Evolutionary conservation across 1,140 invertebrate species (phyloP).

Genomic region (Trichonephila clavata): DNA sequence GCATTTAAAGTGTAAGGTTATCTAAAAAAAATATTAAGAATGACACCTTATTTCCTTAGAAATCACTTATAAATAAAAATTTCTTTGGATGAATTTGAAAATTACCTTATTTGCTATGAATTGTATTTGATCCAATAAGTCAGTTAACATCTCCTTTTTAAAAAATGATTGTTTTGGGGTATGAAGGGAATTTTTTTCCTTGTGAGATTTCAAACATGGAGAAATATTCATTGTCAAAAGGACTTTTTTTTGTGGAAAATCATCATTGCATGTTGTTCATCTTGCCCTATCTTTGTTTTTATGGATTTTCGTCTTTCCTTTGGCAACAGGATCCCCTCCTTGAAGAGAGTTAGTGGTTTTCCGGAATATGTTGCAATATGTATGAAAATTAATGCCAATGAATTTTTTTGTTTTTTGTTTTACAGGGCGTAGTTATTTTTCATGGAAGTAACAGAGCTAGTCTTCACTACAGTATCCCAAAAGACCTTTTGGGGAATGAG

Average conservation of each 20-base stretch:
- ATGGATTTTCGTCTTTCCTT: constrained; percentile 59
- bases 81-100: no score
- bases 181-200: not conserved
- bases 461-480: constrained; percentile 82
- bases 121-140: no score
- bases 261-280: constrained; percentile 66
- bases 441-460: constrained; percentile 81
- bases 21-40: no score
- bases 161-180: no score
- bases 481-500: constrained; percentile 78
- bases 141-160: no score
- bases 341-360: constrained; percentile 56
- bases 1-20: no score
- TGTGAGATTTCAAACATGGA: constrained; percentile 15
- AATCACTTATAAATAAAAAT: no score
- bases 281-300: constrained; percentile 64
- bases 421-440: constrained; percentile 82
- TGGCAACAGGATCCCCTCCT: constrained; percentile 40
- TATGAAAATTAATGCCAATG: not conserved
- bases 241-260: constrained; percentile 28
- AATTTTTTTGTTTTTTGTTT: constrained; percentile 43
- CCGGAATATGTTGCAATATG: constrained; percentile 50
- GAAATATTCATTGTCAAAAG: constrained; percentile 21
- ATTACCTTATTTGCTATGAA: no score
- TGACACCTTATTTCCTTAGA: no score